A percentile compares a stretch with the other conserved stretches of the same genome.
Conservation (phyloP, 2,113 vertebrate genomes). For the Alectura lathami region DNA sequence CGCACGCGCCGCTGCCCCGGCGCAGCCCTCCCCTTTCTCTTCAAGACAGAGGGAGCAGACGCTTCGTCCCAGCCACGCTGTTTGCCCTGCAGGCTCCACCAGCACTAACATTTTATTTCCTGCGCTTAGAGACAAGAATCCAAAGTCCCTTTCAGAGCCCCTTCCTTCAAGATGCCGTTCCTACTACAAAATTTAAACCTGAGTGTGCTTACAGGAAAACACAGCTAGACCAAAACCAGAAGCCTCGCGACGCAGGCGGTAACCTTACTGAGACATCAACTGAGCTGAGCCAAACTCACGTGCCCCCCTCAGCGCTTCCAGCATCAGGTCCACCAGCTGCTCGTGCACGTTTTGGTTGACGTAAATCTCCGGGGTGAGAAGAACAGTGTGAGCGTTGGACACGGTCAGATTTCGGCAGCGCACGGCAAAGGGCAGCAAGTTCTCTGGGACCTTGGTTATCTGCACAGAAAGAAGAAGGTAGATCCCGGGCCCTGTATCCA, state of each 20-base stretch:
- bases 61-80: rapidly evolving
- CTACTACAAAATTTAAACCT: no score
- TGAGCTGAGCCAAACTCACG: slow-evolving; percentile 69
- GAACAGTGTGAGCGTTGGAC: slow-evolving; percentile 88
- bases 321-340: slow-evolving; percentile 92
- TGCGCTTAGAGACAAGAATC: not conserved
- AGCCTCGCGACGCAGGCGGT: rapidly evolving
- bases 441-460: slow-evolving; percentile 97
- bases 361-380: slow-evolving; percentile 97
- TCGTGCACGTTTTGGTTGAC: slow-evolving; percentile 90
- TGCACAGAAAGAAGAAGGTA: slow-evolving; percentile 18
- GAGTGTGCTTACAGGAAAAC: not conserved
- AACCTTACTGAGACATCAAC: rapidly evolving
- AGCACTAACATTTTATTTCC: not conserved
- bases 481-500: rapidly evolving
- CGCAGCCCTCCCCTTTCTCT: rapidly evolving
- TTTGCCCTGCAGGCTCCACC: no score
- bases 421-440: slow-evolving; percentile 88
- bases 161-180: not conserved
- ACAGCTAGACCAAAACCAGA: not conserved
- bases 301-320: slow-evolving; percentile 85
- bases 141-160: not conserved
- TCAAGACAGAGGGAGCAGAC: rapidly evolving
- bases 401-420: slow-evolving; percentile 91
- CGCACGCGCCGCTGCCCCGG: rapidly evolving